These are phyloP conservation scores for Sceloporus tristichus DNA, from an alignment of 2,113 vertebrate species.

Conservation along the genomic window DNA sequence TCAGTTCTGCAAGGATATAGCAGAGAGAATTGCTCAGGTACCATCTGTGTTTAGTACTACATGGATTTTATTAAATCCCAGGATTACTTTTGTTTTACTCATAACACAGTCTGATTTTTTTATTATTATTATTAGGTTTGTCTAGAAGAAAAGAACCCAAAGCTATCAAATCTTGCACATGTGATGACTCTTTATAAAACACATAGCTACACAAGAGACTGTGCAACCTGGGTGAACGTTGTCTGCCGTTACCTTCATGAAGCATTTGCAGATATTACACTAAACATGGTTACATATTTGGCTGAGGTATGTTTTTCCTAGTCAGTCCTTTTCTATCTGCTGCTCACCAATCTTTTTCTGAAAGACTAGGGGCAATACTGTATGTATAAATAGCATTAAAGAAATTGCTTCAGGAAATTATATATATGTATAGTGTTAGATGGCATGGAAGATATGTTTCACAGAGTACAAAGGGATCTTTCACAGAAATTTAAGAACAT, in stretches of 20 bases:
- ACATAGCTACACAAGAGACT: conserved; percentile 95
- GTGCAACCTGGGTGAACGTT: conserved; percentile 95
- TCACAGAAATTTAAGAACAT: neutral
- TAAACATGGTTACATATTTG: conserved; percentile 97
- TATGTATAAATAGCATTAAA: neutral
- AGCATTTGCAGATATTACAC: conserved; percentile 92
- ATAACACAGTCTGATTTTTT: conserved; percentile 56
- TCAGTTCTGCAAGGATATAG: conserved; percentile 97
- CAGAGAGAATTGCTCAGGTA: conserved; percentile 98
- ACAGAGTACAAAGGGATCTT: neutral
- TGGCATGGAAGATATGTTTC: neutral
- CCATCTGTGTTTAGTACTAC: conserved; percentile 18
- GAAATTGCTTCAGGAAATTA: no score
- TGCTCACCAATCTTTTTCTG: neutral
- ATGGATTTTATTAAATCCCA: conserved; percentile 13
- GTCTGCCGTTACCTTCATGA: conserved; percentile 99
- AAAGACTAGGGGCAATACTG: neutral
- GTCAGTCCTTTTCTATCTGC: neutral
- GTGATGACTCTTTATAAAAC: conserved; percentile 99
- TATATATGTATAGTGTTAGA: no score
- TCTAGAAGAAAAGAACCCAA: conserved; percentile 94
- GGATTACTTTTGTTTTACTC: conserved; percentile 34
- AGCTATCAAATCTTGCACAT: conserved; percentile 95
- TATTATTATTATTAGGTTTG: conserved; percentile 86
- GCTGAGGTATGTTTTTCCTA: conserved; percentile 86